phyloP scores from a whole-genome alignment of 2,113 vertebrate genomes.

The Pangasianodon hypophthalmus region DNA sequence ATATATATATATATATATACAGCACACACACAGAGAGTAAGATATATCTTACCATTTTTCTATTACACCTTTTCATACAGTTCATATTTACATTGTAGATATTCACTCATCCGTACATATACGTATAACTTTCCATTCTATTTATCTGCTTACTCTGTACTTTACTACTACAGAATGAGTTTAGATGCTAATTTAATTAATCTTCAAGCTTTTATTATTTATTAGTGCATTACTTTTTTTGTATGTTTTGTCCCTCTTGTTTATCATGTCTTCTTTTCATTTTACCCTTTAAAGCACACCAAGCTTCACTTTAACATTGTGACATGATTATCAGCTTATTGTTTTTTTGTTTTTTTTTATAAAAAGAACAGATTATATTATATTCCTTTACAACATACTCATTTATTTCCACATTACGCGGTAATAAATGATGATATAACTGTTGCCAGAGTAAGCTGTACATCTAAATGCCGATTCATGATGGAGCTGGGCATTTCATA shows the following conservation, averaged over 20 bases:
- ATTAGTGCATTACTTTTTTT: neutral
- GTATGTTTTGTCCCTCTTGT: neutral
- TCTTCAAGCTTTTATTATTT: neutral
- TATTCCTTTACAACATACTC: neutral
- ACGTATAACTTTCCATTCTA: neutral
- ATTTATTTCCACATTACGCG: neutral
- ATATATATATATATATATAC: too few species aligned
- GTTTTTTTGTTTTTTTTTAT: neutral
- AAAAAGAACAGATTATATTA: neutral
- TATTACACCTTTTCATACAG: neutral
- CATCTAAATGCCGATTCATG: neutral
- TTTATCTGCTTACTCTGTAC: neutral
- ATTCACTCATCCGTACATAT: too few species aligned
- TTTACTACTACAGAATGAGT: neutral
- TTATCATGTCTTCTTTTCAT: neutral
- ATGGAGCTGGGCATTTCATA: constrained; percentile 45
- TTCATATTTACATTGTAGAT: neutral
- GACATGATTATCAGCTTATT: neutral
- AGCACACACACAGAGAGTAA: too few species aligned
- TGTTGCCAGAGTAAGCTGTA: neutral
- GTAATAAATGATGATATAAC: neutral
- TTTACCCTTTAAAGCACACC: neutral
- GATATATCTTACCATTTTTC: too few species aligned
- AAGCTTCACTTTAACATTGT: neutral
- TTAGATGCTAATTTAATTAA: neutral